Evolutionary conservation across 2,888 invertebrate species (phyloP), one percentile per base, ranked within the genome.

Genomic region (Drosophila maculinotata): DNA sequence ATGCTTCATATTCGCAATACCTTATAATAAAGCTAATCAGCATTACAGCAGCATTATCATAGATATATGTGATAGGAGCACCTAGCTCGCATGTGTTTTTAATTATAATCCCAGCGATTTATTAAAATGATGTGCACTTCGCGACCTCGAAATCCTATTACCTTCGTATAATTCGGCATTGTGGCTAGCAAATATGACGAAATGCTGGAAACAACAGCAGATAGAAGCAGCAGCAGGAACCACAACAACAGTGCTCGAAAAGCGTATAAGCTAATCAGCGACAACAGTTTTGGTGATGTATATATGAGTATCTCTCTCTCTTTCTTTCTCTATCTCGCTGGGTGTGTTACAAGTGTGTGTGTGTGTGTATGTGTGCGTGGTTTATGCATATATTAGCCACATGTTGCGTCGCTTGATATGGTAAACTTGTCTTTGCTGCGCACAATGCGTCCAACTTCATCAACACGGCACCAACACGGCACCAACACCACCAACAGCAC

Each of bases 251-350:
- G 5, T 17, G 28, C 35, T 33, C 45, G 42, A 30, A 63, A 63
- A 58, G 59, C 53, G 45, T 54, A 76, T 69, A 64, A 73, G 69
- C 76, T 65, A 78, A 78, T 69, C 66, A 76, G 60, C 78, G 58
- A 62, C 69, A 60, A 39, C 57, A 48, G 62, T 64, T 59, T 47
- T 54, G 54, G 9, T 60, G 41, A 28, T 57, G 48, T 65, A 76
- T 68, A 63, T 62, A 78, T 76, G 52, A 77, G 52, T 17, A 28
- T 38, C 26, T 8, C 12, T 38, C 25, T 14, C 2, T 14, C 26
- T 15, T 0, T 7, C 12, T 8, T 12, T 6, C 38, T 20, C 6
- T 8, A 10, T 38, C n/a, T 20, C n/a, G 28, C 28, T 42, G 41
- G 36, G 41, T 26, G 38, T 30, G 28, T 33, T 14, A 28, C 25